Evolutionary conservation across 2,113 vertebrate species (phyloP).

Genomic region (Montifringilla adamsi): DNA sequence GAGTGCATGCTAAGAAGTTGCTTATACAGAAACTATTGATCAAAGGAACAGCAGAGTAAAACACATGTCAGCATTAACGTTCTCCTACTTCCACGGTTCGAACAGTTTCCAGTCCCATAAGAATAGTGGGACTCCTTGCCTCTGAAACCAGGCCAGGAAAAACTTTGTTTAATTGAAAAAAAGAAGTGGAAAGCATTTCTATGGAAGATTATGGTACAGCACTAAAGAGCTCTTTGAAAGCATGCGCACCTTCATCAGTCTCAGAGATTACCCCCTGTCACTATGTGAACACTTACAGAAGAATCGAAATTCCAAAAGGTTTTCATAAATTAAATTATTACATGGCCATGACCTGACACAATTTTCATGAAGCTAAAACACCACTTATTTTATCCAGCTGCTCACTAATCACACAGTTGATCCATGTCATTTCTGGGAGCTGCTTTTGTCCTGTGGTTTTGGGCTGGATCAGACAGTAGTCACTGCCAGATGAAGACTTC

Average conservation of each 20-base stretch:
- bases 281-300: neutral
- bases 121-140: neutral
- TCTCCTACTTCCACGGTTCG: neutral
- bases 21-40: conserved; percentile 22
- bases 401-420: neutral
- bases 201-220: neutral
- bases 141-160: neutral
- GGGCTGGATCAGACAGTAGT: neutral
- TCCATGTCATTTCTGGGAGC: neutral
- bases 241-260: neutral
- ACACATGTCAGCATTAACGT: neutral
- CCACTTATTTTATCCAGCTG: neutral
- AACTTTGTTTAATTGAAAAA: neutral
- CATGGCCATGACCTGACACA: neutral
- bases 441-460: neutral
- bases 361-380: neutral
- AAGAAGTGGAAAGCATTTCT: neutral
- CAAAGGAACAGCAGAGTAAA: conserved; percentile 18
- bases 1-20: neutral
- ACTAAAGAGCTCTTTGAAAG: neutral
- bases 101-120: neutral
- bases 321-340: neutral
- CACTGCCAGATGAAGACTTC: neutral
- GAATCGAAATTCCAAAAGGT: neutral
- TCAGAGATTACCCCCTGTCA: neutral